phyloP scores from a whole-genome alignment of 2,113 vertebrate genomes.

The Pseudopodoces humilis region DNA sequence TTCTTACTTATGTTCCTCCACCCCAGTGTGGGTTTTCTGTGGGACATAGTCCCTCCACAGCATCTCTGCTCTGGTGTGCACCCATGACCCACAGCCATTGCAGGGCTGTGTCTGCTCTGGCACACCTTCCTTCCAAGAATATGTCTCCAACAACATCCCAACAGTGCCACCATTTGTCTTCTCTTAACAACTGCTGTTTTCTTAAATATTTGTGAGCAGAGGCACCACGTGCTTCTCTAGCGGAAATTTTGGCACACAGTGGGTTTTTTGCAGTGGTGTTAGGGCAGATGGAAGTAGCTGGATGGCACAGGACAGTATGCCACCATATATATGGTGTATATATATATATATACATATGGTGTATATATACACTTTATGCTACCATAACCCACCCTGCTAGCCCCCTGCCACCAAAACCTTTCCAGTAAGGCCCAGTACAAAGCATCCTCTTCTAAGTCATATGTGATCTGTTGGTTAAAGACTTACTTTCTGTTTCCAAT shows the following conservation, averaged over 20 bases:
- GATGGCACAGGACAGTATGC: neutral
- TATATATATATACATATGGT: no score
- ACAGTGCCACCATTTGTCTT: neutral
- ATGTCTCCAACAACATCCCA: neutral
- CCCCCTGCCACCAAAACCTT: neutral
- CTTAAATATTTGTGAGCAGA: neutral
- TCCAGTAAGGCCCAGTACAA: neutral
- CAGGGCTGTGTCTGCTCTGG: neutral
- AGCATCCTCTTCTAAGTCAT: neutral
- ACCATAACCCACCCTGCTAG: neutral
- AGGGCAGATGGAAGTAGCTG: neutral
- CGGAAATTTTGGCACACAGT: neutral
- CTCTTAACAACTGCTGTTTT: neutral
- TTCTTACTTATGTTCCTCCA: neutral
- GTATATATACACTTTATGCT: no score
- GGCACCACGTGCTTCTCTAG: neutral
- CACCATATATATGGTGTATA: no score
- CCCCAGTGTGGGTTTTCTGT: accelerated
- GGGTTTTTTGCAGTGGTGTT: neutral
- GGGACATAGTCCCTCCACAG: neutral
- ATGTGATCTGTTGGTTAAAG: neutral
- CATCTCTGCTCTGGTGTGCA: neutral
- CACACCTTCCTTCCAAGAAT: neutral
- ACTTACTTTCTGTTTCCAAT: neutral
- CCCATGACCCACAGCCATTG: neutral